phyloP scores from a whole-genome alignment of 2,888 invertebrate genomes.

The Macrophya alboannulata region DNA sequence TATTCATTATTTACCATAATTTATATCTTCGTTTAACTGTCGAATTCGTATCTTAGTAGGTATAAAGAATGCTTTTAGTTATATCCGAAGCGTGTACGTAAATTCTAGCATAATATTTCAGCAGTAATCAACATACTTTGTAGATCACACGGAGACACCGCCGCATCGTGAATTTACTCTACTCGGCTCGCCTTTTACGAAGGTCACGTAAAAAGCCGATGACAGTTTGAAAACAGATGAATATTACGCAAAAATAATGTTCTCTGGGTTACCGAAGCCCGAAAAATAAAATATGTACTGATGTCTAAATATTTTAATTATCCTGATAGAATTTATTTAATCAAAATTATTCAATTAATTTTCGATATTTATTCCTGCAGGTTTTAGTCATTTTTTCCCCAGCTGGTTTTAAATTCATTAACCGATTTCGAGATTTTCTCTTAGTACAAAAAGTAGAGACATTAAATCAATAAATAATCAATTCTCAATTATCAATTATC shows the following conservation, averaged over 20 bases:
- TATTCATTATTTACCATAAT: neutral
- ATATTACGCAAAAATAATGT: constrained; percentile 4
- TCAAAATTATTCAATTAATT: neutral
- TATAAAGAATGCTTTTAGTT: neutral
- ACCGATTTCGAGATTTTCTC: too few species aligned
- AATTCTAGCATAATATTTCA: neutral
- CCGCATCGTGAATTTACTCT: too few species aligned
- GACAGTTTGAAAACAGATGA: constrained; percentile 13
- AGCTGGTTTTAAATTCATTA: too few species aligned
- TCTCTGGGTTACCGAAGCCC: neutral
- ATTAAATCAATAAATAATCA: neutral
- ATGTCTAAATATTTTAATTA: neutral
- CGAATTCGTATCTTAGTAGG: neutral
- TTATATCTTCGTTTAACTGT: neutral
- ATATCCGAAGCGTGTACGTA: neutral
- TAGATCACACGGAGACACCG: constrained; percentile 7
- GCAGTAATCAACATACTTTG: constrained; percentile 19
- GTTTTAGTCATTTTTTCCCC: neutral
- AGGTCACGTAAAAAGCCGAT: neutral
- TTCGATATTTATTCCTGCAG: neutral
- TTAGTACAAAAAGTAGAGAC: too few species aligned
- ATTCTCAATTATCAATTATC: neutral
- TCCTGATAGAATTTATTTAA: neutral
- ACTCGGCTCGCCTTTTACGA: neutral
- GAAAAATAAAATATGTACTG: neutral